Percentiles rank a stretch among this genome's conserved stretches.
Conservation (phyloP, 1,140 invertebrate genomes). For the Macrotrachela quadricornifera region DNA sequence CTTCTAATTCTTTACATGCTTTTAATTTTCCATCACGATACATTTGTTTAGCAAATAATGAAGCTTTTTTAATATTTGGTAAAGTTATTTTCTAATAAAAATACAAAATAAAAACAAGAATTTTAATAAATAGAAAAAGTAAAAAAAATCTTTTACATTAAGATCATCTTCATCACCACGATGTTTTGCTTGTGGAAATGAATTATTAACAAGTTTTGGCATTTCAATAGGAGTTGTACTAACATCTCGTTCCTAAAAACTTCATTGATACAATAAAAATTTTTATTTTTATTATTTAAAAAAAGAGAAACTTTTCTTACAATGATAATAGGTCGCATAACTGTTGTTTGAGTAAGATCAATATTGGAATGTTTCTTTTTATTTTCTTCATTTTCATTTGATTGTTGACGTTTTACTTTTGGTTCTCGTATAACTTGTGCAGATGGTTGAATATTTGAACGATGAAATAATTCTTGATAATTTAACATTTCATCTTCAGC, state of each 20-base stretch:
- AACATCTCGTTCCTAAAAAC: background rate
- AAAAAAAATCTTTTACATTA: no score
- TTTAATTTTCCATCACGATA: slow-evolving; percentile 18
- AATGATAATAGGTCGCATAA: slow-evolving; percentile 14
- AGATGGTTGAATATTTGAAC: slow-evolving; percentile 11
- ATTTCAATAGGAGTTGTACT: no score
- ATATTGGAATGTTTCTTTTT: slow-evolving; percentile 11
- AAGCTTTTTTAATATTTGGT: background rate
- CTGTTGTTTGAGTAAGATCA: background rate
- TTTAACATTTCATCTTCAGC: slow-evolving; percentile 26
- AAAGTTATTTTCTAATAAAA: background rate
- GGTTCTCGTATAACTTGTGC: slow-evolving; percentile 10
- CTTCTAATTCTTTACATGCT: background rate
- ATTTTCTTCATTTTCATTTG: slow-evolving; percentile 10
- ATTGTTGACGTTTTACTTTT: slow-evolving; percentile 2
- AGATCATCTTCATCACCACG: no score
- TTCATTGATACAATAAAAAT: slow-evolving; percentile 10
- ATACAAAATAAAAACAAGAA: no score
- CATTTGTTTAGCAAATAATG: slow-evolving; percentile 14
- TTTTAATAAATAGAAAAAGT: no score
- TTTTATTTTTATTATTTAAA: background rate
- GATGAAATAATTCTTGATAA: slow-evolving; percentile 24
- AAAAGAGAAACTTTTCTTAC: slow-evolving; percentile 10
- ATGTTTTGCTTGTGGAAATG: no score
- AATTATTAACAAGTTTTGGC: no score